Evolutionary conservation across 2,113 vertebrate species (phyloP).

Genomic region (Crocuta crocuta): DNA sequence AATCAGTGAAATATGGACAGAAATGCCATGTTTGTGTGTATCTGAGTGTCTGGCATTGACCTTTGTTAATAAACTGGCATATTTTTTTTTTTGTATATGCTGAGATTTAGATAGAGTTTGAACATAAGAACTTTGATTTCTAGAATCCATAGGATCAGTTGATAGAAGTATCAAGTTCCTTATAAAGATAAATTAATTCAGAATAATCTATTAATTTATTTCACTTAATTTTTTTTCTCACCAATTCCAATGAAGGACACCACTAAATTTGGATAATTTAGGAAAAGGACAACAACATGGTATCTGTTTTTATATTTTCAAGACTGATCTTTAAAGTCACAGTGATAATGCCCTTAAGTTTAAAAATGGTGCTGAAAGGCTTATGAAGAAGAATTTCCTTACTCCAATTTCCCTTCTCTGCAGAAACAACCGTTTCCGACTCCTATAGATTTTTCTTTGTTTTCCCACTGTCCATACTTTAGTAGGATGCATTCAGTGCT

Average conservation of each 20-base stretch:
- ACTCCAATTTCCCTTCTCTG: neutral
- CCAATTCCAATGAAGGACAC: neutral
- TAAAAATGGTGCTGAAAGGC: neutral
- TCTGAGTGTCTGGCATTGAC: neutral
- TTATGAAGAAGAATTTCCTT: constrained; percentile 19
- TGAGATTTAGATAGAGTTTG: neutral
- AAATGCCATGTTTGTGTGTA: neutral
- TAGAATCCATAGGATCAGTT: neutral
- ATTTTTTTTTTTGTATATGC: neutral
- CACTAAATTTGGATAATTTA: neutral
- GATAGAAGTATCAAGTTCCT: neutral
- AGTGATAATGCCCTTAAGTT: neutral
- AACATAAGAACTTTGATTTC: neutral
- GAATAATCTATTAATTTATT: neutral
- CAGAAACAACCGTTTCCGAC: neutral
- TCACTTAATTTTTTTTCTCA: neutral
- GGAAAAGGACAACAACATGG: neutral
- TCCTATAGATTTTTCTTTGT: neutral
- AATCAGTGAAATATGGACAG: neutral
- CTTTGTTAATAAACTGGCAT: neutral
- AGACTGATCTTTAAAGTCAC: neutral
- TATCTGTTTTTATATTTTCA: neutral
- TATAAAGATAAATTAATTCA: neutral
- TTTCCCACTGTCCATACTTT: neutral
- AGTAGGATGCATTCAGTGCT: neutral